These are phyloP conservation scores for Drosophila tanythrix DNA, from an alignment of 2,888 invertebrate species.

Conservation along the genomic window DNA sequence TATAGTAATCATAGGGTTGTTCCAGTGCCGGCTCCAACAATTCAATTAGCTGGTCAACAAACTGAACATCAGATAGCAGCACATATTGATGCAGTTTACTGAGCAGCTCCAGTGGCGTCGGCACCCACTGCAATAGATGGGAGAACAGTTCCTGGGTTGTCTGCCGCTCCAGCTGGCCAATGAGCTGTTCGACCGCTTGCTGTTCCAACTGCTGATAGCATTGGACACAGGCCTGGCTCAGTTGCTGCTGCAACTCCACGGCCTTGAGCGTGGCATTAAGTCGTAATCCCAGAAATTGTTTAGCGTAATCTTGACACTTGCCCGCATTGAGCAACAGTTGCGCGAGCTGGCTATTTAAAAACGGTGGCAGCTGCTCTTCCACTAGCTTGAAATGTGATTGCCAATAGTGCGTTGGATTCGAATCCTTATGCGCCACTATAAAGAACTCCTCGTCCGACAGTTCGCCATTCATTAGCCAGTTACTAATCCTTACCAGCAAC, in stretches of 20 bases:
- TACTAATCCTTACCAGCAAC: conserved; percentile 15
- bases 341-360: conserved; percentile 19
- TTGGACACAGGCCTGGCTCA: conserved; percentile 8
- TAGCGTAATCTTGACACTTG: conserved; percentile 24
- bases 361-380: conserved; percentile 27
- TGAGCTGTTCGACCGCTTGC: conserved; percentile 19
- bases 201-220: conserved; percentile 16
- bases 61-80: conserved; percentile 41
- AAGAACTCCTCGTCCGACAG: conserved; percentile 31
- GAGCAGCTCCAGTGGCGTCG: conserved; percentile 17
- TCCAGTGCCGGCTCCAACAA: conserved; percentile 40
- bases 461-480: conserved; percentile 43
- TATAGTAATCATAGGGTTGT: conserved; percentile 26
- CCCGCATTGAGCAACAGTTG: conserved; percentile 40
- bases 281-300: conserved; percentile 9
- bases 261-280: background rate
- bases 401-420: conserved; percentile 34
- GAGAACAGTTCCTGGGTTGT: conserved; percentile 31
- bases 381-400: conserved; percentile 26
- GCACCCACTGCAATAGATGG: background rate
- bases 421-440: conserved; percentile 7
- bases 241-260: conserved; percentile 1
- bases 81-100: conserved; percentile 44
- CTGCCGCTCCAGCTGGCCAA: conserved; percentile 13
- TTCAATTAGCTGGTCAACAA: conserved; percentile 40